Evolutionary conservation across 1,140 invertebrate genomes (phyloP), one percentile per base, ranked within the genome.

Genomic region (Bombus vancouverensis): DNA sequence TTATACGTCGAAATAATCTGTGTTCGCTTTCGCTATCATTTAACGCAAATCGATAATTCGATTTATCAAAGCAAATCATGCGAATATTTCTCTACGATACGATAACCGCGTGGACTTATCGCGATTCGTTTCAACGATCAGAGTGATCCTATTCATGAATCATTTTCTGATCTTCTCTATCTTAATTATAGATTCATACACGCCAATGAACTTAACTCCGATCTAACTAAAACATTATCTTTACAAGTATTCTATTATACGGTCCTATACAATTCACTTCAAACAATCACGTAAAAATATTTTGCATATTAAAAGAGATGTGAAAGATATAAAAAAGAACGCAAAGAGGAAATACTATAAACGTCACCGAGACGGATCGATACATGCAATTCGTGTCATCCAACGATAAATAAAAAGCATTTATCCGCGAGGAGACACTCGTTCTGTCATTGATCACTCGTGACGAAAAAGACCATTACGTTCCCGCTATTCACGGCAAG

Each of bases 391-490:
- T 77, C 15, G 4, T 22, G 34, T 34, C 37, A 53, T 6, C 12
- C 10, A 8, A 32, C 13, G 59, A 78, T 70, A 83, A 78, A 83
- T 83, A 28, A 78, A 34, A 70, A 25, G 15, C 42, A 28, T 70
- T 62, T 53, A 53, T 74, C 25, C 44, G 47, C 32, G 81, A 37
- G 37, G 10, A n/a, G 22, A 25, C 25, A 57, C 65, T 39, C 39
- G 74, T 37, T 66, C 22, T 44, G 39, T 65, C 85, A 76, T 89
- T 75, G 88, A 89, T 59, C 83, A 73, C 39, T 53, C 28, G 22
- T 44, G 34, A 28, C 25, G 47, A 70, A 79, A 59, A 37, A 78
- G 83, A 72, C 25, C 22, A 68, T 73, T 68, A 57, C 59, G 18
- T 75, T 71, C 47, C 62, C 77, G 59, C 71, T 68, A 65, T 70